A percentile compares a stretch with the other conserved stretches of the same genome.
Evolutionary conservation across 2,797 vertebrate species (phyloP).

Genomic region (Acrocephalus scirpaceus): DNA sequence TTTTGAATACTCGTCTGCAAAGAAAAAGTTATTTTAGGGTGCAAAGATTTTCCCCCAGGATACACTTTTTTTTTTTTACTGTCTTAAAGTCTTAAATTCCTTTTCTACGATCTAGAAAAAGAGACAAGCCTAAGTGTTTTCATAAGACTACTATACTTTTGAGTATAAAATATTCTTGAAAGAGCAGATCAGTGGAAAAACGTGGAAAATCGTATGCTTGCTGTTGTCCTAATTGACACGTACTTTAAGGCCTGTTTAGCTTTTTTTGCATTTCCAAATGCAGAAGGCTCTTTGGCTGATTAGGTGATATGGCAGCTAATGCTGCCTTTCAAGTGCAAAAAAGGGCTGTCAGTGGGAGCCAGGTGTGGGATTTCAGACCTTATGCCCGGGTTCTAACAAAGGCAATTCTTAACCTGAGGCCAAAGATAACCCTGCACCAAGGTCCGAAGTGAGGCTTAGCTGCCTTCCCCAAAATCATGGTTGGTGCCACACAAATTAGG

Average conservation of each 20-base stretch:
- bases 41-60: background rate
- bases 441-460: background rate
- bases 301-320: background rate
- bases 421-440: background rate
- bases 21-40: background rate
- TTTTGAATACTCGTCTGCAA: background rate
- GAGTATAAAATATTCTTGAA: background rate
- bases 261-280: background rate
- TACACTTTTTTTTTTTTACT: background rate
- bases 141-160: background rate
- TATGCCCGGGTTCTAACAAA: background rate
- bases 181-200: background rate
- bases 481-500: background rate
- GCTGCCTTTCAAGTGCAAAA: conserved; percentile 51
- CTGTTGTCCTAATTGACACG: background rate
- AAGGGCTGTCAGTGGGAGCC: background rate
- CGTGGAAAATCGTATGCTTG: background rate
- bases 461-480: background rate
- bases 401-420: background rate
- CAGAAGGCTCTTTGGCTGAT: background rate
- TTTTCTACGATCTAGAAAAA: background rate
- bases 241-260: conserved; percentile 3
- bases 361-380: background rate
- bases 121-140: background rate
- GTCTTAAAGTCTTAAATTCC: background rate